Percentiles rank a stretch among this genome's conserved stretches.
Conservation (phyloP, 2,113 vertebrate species). For the Coturnix japonica region DNA sequence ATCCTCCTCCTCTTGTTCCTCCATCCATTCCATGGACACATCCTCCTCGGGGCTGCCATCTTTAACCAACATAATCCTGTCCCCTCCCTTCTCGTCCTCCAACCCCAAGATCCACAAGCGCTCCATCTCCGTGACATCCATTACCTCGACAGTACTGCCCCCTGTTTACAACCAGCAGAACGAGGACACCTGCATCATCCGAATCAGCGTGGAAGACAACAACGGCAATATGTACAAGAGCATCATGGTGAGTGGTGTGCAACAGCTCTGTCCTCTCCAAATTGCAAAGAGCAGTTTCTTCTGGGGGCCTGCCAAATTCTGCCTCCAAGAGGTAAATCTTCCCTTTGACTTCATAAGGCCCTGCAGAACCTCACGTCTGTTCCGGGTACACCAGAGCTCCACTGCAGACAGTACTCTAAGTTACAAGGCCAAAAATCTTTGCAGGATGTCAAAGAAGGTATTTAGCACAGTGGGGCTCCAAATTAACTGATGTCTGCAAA, state of each 20-base stretch:
- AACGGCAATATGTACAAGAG: constrained; percentile 95
- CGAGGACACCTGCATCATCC: constrained; percentile 88
- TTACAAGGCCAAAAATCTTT: background rate
- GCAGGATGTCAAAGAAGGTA: background rate
- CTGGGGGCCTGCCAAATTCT: background rate
- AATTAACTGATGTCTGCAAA: background rate
- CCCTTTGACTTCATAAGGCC: background rate
- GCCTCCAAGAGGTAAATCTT: background rate
- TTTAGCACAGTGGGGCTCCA: background rate
- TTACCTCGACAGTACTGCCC: constrained; percentile 41
- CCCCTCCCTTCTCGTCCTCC: constrained; percentile 54
- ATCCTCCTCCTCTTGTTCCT: constrained; percentile 82
- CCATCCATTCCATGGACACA: constrained; percentile 84
- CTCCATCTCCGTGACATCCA: constrained; percentile 31
- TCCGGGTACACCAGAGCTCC: background rate
- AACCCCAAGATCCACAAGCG: constrained; percentile 75
- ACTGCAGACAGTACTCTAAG: background rate
- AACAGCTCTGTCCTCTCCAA: background rate
- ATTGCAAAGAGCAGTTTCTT: background rate
- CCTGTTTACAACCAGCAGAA: constrained; percentile 89
- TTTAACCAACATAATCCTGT: constrained; percentile 16
- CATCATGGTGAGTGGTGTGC: constrained; percentile 84
- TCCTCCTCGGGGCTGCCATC: constrained; percentile 79
- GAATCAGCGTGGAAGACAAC: constrained; percentile 85
- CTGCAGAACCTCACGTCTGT: background rate